Evolutionary conservation across 1,140 invertebrate genomes (phyloP).

Genomic region (Macrobrachium rosenbergii): DNA sequence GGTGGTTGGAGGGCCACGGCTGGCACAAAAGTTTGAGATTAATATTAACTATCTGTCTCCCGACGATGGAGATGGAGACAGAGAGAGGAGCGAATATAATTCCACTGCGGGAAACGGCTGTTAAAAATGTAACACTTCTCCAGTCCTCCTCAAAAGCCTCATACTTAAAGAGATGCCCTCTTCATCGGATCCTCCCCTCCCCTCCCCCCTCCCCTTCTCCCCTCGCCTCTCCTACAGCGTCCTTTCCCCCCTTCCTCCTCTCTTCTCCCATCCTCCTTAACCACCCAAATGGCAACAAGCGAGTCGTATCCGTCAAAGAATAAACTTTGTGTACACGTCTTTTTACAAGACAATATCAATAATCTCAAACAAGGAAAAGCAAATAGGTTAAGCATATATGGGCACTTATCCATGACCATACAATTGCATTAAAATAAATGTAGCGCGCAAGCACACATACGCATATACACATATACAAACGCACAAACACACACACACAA

Average conservation of each 20-base stretch:
- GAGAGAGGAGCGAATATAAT: constrained; percentile 26
- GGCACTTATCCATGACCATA: no score
- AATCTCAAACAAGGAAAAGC: no score
- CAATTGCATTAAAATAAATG: no score
- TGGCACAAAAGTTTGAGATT: constrained; percentile 57
- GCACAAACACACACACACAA: neutral
- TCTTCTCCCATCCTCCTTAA: neutral
- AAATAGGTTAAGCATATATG: no score
- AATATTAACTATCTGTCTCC: constrained; percentile 62
- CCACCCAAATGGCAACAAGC: no score
- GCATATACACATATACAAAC: neutral
- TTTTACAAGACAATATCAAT: no score
- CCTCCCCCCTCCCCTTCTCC: neutral
- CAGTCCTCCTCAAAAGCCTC: neutral
- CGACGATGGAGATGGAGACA: constrained; percentile 40
- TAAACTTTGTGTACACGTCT: no score
- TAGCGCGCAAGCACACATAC: neutral
- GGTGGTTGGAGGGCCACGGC: constrained; percentile 9
- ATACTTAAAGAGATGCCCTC: neutral
- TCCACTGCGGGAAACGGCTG: constrained; percentile 37
- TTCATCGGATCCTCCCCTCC: neutral
- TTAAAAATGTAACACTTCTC: constrained; percentile 48
- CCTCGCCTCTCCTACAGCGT: neutral
- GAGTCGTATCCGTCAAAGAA: no score
- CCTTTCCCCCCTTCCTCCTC: neutral